Evolutionary conservation across 1,140 invertebrate genomes (phyloP), one percentile per base, ranked within the genome.

Genomic region (Pseudobourletiella spinata): DNA sequence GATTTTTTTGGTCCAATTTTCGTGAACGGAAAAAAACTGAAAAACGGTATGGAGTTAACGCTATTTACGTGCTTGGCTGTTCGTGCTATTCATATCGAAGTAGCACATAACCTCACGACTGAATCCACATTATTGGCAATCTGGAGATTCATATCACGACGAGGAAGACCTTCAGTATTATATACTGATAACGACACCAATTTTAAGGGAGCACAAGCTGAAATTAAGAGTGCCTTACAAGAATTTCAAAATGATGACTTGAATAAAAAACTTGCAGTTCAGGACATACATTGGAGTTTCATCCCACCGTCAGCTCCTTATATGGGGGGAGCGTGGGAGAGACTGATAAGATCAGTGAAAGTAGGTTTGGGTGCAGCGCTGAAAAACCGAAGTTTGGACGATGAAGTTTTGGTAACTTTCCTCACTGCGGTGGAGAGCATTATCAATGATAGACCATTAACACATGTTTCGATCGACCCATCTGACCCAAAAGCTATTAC

Each of bases 111-210:
- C 18, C 58, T 73, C 4, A 46, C 18, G 14, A 67, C 71, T 2
- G 65, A 64, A n/a, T 58, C 55, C 2, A 65, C 65, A 24, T 50
- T 73, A 20, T 61, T 65, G 25, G 57, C 64, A 2, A 35, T 73
- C 0, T 39, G 57, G 48, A 28, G 70, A 20, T 73, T 74, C 43
- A 65, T 66, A 24, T 35, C 54, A n/a, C 15, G 69, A 44, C 54
- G 70, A 60, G 72, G 71, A 46, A 43, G 11, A 14, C 69, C 62
- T 11, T 43, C 2, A 6, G 28, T 63, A 15, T 62, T 71, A n/a
- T 61, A 60, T 48, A 64, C 54, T n/a, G 72, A 74, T 43, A 73
- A 74, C 43, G 73, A 54, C 0, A 72, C 70, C 3, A 69, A 72
- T 52, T 71, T 74, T 15, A 43, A 35, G 0, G 63, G 63, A 16